These are phyloP conservation scores for Scytalopus superciliaris DNA, from an alignment of 2,113 vertebrate genomes.

Conservation along the genomic window DNA sequence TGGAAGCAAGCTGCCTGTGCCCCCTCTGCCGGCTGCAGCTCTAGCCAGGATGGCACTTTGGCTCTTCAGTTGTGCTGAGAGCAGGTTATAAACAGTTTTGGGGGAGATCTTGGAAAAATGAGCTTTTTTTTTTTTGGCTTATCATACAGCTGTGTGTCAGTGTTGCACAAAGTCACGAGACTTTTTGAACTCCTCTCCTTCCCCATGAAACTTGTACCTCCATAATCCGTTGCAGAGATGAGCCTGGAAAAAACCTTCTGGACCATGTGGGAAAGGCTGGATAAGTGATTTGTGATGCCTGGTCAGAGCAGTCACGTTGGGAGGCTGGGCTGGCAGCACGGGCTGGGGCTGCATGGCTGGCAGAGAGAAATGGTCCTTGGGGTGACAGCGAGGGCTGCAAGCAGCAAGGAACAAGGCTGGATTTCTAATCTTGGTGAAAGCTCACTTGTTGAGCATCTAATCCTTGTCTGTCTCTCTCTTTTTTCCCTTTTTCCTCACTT, in stretches of 20 bases:
- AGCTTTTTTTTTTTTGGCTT: background rate
- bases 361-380: background rate
- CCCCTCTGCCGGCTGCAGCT: conserved; percentile 1
- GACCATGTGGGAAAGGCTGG: background rate
- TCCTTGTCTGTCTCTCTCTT: background rate
- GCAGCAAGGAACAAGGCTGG: background rate
- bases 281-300: background rate
- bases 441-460: background rate
- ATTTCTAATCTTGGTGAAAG: conserved; percentile 27
- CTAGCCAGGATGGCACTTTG: background rate
- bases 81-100: background rate
- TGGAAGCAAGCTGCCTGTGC: background rate
- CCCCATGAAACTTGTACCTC: background rate
- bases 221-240: background rate
- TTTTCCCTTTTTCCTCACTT: background rate
- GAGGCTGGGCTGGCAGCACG: background rate
- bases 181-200: background rate
- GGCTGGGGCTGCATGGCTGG: background rate
- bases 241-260: background rate
- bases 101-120: background rate
- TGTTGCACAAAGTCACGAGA: background rate
- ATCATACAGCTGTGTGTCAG: background rate
- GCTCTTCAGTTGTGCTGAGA: background rate
- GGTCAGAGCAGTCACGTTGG: background rate
- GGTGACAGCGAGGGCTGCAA: background rate